Base-by-base conservation (phyloP, 2,888 invertebrate genomes). In the Cetonia aurata region DNA sequence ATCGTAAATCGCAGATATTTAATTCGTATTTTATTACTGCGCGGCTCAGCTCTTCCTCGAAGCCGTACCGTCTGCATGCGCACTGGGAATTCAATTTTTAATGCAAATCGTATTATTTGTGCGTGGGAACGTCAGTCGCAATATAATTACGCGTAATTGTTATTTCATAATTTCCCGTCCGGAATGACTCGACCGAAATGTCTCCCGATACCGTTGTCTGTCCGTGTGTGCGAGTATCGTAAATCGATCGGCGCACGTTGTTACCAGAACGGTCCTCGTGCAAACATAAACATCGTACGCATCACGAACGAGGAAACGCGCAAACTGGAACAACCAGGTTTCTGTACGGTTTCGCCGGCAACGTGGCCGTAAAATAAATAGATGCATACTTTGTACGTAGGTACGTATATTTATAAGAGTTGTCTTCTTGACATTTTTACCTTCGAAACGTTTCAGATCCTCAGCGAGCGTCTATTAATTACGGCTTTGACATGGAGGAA, bases 221-320 rank as follows among this genome's bases (percentile, higher is more conserved):
- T 25, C 4, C 25, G 25, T 25, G 25, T 25, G 25, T 25, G 25
- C 25, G 25, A 25, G 25, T 25, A 25, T 3, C 25, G 4, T 25
- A 25, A 25, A 25, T 25, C 25, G 25, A 25, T 25, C 25, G n/a
- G 25, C 25, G 25, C 25, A n/a, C 25, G 25, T 25, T 25, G 56
- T 56, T 56, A 56, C 56, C 9, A 17, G n/a, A 56, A 10, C 37
- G 56, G 25, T 25, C 56, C 56, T 13, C 25, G 13, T 41, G 15
- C 4, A 56, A 56, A 56, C 56, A 56, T 56, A 56, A 56, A 56
- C 41, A 56, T 56, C 56, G 41, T 17, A 56, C 56, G 37, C 56
- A 56, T 56, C 56, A 56, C 56, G 56, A 56, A 56, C 56, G 17
- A 56, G 56, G 56, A 56, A 56, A 56, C 41, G 41, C 37, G 25